Evolutionary conservation across 2,888 invertebrate genomes (phyloP).

Genomic region (Trisateles emortualis): DNA sequence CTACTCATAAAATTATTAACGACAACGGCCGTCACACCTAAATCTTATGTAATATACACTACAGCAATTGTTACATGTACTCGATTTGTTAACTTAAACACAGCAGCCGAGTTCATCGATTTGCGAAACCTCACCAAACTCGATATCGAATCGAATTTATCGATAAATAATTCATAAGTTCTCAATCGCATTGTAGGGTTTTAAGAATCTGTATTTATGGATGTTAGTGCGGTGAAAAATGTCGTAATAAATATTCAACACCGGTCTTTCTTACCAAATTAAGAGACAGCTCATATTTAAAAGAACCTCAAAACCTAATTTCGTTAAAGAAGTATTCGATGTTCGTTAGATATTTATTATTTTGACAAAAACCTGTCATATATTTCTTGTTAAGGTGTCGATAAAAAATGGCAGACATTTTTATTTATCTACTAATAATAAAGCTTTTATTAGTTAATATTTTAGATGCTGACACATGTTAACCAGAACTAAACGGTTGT

Average conservation of each 20-base stretch:
- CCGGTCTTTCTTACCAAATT: conserved; percentile 26
- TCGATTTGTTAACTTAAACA: conserved; percentile 40
- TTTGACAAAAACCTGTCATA: conserved; percentile 22
- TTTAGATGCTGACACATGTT: conserved; percentile 9
- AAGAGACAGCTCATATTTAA: conserved; percentile 14
- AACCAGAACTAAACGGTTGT: conserved; percentile 8
- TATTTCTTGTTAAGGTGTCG: conserved; percentile 19
- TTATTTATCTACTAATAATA: conserved; percentile 29
- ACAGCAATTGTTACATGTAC: conserved; percentile 5
- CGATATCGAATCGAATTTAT: conserved; percentile 72
- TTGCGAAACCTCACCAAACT: conserved; percentile 78
- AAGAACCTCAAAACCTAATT: conserved; percentile 32
- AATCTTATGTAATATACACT: conserved; percentile 2
- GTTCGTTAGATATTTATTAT: conserved; percentile 17
- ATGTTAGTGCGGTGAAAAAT: conserved; percentile 57
- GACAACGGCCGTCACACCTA: conserved; percentile 1
- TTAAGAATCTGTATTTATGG: conserved; percentile 72
- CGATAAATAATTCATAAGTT: conserved; percentile 78
- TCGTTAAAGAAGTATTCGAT: conserved; percentile 15
- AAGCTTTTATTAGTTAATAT: conserved; percentile 17
- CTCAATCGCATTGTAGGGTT: conserved; percentile 73
- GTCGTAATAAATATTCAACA: conserved; percentile 45
- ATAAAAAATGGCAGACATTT: conserved; percentile 18
- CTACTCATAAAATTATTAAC: neutral
- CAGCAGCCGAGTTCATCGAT: conserved; percentile 68